These are phyloP conservation scores for Dicyrtomina minuta DNA, from an alignment of 2,888 invertebrate genomes.

Conservation along the genomic window DNA sequence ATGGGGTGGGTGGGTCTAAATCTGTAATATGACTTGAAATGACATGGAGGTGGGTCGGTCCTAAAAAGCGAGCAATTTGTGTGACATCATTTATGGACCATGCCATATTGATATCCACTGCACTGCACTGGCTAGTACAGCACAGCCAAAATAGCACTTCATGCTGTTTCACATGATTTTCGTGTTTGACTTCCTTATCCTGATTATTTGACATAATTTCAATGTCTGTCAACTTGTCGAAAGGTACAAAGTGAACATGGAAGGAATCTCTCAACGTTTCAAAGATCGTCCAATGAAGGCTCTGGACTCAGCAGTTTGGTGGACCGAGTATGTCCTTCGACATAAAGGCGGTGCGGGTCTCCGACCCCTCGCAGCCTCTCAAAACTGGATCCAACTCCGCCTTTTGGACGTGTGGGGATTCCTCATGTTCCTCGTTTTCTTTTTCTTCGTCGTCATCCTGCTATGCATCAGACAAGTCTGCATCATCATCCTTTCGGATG, in stretches of 20 bases:
- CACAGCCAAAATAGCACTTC: no score
- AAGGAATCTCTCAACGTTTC: slow-evolving; percentile 36
- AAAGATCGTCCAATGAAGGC: slow-evolving; percentile 40
- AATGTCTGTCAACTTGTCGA: no score
- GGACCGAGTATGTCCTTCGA: slow-evolving; percentile 44
- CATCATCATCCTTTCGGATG: slow-evolving; percentile 7
- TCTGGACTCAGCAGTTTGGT: slow-evolving; percentile 39
- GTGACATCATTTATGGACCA: no score
- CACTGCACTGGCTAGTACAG: no score
- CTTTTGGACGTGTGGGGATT: slow-evolving; percentile 31
- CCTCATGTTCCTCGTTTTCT: slow-evolving; percentile 15
- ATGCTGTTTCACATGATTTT: no score
- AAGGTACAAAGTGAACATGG: slow-evolving; percentile 36
- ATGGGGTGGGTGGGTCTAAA: no score
- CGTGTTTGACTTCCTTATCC: no score
- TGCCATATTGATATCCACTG: no score
- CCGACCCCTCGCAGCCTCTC: not conserved
- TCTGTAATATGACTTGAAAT: no score
- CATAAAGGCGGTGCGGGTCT: slow-evolving; percentile 24
- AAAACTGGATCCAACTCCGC: slow-evolving; percentile 29
- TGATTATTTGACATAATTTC: no score
- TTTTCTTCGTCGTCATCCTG: not conserved
- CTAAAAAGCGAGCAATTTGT: no score
- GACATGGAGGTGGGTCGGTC: no score
- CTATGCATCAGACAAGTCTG: slow-evolving; percentile 17